Percentiles rank a stretch among this genome's conserved stretches.
Evolutionary conservation across 2,797 vertebrate species (phyloP).

Genomic region (Leptodactylus fallax): DNA sequence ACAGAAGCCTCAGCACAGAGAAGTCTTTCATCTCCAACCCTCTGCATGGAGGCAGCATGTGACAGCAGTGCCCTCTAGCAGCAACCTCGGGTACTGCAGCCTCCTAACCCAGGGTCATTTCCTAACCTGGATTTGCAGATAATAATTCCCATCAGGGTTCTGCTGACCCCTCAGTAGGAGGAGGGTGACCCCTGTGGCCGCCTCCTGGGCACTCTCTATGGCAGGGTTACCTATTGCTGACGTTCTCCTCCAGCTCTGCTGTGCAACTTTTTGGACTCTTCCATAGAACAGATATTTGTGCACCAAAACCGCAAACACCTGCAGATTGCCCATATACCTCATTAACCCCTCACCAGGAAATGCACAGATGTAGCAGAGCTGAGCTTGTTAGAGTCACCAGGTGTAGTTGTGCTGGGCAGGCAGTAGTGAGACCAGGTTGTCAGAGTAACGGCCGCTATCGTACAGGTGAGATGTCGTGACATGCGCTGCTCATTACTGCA

Average conservation of each 20-base stretch:
- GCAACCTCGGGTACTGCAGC: not conserved
- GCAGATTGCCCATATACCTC: not conserved
- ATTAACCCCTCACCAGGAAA: not conserved
- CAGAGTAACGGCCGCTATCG: too few relatives aligned
- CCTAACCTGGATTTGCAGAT: too few relatives aligned
- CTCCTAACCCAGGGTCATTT: not conserved
- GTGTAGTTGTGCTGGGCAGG: not conserved
- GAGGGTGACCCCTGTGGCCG: not conserved
- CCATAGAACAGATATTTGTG: not conserved
- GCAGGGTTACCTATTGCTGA: not conserved
- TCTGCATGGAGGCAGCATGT: not conserved
- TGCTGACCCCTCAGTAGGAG: too few relatives aligned
- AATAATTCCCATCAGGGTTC: too few relatives aligned
- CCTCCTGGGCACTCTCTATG: not conserved
- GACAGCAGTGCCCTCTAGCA: conserved; percentile 65
- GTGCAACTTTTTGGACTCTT: not conserved
- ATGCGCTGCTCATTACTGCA: too few relatives aligned
- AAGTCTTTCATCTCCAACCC: not conserved
- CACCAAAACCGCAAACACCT: conserved; percentile 28
- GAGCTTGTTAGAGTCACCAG: not conserved
- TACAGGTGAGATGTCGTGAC: too few relatives aligned
- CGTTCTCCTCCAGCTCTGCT: not conserved
- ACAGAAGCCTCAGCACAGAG: not conserved
- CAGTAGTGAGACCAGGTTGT: too few relatives aligned
- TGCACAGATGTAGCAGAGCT: not conserved